These are phyloP conservation scores for Pachyramphus minor DNA, from an alignment of 2,113 vertebrate genomes.

Conservation along the genomic window DNA sequence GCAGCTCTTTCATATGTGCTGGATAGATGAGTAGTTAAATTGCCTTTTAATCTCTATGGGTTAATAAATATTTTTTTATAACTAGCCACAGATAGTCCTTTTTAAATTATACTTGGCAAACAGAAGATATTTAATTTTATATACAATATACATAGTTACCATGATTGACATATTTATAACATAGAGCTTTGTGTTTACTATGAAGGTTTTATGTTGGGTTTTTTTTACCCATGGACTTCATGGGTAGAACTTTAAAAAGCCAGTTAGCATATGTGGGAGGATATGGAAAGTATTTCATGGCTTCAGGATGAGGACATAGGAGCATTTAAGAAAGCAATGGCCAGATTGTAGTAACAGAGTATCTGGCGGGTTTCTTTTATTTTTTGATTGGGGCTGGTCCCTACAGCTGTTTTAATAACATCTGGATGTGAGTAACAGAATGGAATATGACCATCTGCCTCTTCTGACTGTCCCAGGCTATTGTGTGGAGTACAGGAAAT, in stretches of 20 bases:
- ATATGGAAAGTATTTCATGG: neutral
- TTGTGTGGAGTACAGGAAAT: constrained; percentile 13
- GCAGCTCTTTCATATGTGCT: neutral
- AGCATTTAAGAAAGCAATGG: constrained; percentile 13
- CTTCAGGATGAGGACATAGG: neutral
- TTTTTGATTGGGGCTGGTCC: constrained; percentile 49
- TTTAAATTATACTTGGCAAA: constrained; percentile 66
- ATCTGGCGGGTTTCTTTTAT: neutral
- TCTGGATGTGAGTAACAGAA: constrained; percentile 27
- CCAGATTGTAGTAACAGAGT: neutral
- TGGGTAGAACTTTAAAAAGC: neutral
- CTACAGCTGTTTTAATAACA: constrained; percentile 45
- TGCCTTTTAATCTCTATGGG: constrained; percentile 40
- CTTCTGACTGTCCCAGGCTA: neutral
- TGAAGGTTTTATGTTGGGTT: constrained; percentile 17
- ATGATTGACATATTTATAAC: constrained; percentile 66
- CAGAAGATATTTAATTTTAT: constrained; percentile 67
- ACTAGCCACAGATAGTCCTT: constrained; percentile 51
- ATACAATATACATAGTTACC: constrained; percentile 50
- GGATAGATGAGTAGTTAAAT: neutral
- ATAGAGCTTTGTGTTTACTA: constrained; percentile 51
- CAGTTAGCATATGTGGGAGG: neutral
- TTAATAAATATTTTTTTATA: constrained; percentile 55
- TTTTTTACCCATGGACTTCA: neutral
- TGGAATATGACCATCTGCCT: constrained; percentile 26